phyloP scores from a whole-genome alignment of 2,113 vertebrate genomes.

The Erinaceus europaeus region DNA sequence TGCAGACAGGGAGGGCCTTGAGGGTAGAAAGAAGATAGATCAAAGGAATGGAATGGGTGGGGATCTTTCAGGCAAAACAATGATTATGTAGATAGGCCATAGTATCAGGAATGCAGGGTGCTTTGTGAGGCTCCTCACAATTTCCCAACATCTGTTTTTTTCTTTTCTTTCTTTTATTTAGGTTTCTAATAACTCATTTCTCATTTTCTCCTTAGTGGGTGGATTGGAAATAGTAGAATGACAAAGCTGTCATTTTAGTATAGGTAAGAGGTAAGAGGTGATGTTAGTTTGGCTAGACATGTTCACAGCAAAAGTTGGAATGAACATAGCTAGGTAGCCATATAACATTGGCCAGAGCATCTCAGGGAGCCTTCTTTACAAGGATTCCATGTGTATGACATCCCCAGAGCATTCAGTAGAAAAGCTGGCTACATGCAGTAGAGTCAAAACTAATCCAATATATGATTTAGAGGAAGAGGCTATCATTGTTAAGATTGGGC shows the following conservation, averaged over 20 bases:
- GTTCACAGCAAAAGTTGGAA: not conserved
- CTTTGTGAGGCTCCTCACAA: too few relatives aligned
- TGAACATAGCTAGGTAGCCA: not conserved
- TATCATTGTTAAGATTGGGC: not conserved
- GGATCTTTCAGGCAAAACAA: too few relatives aligned
- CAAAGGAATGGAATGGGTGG: too few relatives aligned
- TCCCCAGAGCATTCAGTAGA: not conserved
- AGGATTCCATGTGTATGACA: not conserved
- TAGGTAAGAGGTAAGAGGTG: not conserved
- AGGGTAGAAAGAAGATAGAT: too few relatives aligned
- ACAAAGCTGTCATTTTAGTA: too few relatives aligned
- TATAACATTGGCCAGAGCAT: not conserved
- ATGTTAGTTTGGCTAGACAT: not conserved
- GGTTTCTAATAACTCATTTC: not conserved
- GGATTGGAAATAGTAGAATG: not conserved
- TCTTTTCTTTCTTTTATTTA: too few relatives aligned
- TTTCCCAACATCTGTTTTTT: too few relatives aligned
- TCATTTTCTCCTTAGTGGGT: not conserved
- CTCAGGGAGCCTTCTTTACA: not conserved
- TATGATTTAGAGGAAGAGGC: not conserved
- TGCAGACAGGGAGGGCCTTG: too few relatives aligned
- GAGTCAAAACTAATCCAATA: not conserved
- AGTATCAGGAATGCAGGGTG: too few relatives aligned
- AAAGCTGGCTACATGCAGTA: not conserved
- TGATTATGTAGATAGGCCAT: too few relatives aligned